Percentiles rank a stretch among this genome's conserved stretches.
Evolutionary conservation across 1,140 invertebrate species (phyloP).

Genomic region (Sinonovacula constricta): DNA sequence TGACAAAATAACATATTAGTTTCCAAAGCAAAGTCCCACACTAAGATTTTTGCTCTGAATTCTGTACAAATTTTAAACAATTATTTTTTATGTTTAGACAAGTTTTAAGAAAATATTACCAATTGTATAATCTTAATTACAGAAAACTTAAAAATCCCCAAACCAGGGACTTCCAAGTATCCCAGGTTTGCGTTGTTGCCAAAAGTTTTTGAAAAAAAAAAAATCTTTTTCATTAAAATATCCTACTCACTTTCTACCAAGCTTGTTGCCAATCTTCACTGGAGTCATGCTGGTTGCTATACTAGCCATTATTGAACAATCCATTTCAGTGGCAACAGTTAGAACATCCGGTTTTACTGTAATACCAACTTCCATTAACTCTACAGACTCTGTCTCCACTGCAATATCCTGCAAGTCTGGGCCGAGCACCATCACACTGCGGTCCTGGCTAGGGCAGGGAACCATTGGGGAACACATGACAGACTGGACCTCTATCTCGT

Average conservation of each 20-base stretch:
- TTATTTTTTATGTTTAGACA: too few species aligned
- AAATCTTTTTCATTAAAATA: too few species aligned
- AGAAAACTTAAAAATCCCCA: too few species aligned
- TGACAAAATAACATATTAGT: too few species aligned
- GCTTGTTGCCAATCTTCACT: conserved; percentile 58
- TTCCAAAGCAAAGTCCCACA: too few species aligned
- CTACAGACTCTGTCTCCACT: conserved; percentile 8
- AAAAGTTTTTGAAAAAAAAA: too few species aligned
- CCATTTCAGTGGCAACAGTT: conserved; percentile 44
- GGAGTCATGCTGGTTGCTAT: conserved; percentile 63
- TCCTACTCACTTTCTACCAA: conserved; percentile 54
- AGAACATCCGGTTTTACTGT: conserved; percentile 17
- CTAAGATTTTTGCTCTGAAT: too few species aligned
- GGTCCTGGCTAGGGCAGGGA: conserved; percentile 4
- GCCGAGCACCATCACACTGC: conserved; percentile 19
- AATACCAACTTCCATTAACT: conserved; percentile 4
- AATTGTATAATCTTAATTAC: background rate
- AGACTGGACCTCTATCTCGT: conserved; percentile 1
- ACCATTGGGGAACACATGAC: conserved; percentile 43
- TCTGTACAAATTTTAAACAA: too few species aligned
- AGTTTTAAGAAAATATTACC: too few species aligned
- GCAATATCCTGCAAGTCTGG: conserved; percentile 8
- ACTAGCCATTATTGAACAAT: conserved; percentile 11
- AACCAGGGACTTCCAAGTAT: too few species aligned
- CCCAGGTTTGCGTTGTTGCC: too few species aligned